These are phyloP conservation scores for Brenthis ino DNA, from an alignment of 2,888 invertebrate species.

Conservation along the genomic window DNA sequence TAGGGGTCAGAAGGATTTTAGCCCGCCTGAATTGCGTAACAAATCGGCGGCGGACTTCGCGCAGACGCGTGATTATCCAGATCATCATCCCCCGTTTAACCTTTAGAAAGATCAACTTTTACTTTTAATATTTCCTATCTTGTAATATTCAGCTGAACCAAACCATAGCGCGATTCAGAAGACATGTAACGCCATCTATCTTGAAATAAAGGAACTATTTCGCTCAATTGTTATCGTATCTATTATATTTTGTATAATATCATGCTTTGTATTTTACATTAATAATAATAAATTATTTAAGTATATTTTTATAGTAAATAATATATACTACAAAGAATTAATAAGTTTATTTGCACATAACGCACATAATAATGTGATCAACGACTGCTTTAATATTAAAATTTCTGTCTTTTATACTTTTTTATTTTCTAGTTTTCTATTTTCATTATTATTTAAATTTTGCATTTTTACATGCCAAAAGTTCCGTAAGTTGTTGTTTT, in stretches of 20 bases:
- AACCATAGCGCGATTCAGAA: slow-evolving; percentile 20
- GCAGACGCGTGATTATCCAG: slow-evolving; percentile 66
- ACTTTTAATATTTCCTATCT: not conserved
- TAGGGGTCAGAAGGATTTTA: slow-evolving; percentile 71
- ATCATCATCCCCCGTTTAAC: slow-evolving; percentile 80
- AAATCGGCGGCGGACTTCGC: slow-evolving; percentile 72
- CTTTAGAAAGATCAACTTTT: slow-evolving; percentile 71
- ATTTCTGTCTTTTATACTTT: no score
- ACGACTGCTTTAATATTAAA: no score
- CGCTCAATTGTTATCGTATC: not conserved
- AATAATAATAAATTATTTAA: no score
- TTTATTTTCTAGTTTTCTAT: no score
- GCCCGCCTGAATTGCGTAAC: slow-evolving; percentile 74
- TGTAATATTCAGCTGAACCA: not conserved
- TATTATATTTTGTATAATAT: not conserved
- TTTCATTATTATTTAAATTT: no score
- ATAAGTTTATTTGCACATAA: no score
- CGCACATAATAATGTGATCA: no score
- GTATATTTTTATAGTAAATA: no score
- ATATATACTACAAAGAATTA: no score
- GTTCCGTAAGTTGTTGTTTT: no score
- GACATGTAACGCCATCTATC: slow-evolving; percentile 17
- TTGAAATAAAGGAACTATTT: not conserved
- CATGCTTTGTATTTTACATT: no score
- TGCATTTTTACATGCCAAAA: no score